Evolutionary conservation across 2,888 invertebrate species (phyloP), one percentile per base, ranked within the genome.

Genomic region (Dysmachus trigonus): DNA sequence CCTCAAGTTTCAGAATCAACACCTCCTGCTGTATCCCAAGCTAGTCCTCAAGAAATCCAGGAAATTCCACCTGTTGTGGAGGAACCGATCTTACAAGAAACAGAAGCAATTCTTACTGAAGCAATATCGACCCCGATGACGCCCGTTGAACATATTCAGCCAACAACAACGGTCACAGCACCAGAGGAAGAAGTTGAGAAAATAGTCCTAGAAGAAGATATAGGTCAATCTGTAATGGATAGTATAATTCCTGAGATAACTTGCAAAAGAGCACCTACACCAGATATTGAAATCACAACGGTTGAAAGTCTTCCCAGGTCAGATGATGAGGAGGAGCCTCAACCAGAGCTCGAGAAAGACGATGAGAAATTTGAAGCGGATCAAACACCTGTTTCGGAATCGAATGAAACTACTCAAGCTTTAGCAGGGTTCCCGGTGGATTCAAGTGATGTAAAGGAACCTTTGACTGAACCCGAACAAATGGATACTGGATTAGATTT

Each of bases 281-380:
- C 92, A 0, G 92, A 92, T 51, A 92, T 92, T 85, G 92, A 92
- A 88, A 92, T 92, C 51, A 92, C 92, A 2, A 92, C 92, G 10
- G 92, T 92, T 13, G 92, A 91, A 87, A 91, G 91, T 87, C 87
- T 92, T 53, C 92, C 92, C 3, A 89, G 92, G 3, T 92, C 92
- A 1, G 92, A 92, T 84, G 92, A 92, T 79, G 92, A 92, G 87
- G 92, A 92, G 88, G 92, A 92, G 87, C 89, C 89, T 5, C 89
- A 89, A 33, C 88, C 89, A 4, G 86, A 77, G 79, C 86, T 53
- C 30, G 82, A 77, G 41, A 79, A 84, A 6, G 79, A 82, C 0
- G 85, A 85, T 0, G 79, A 74, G 3, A 77, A 84, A 0, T 73
- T 87, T 3, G 91, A 90, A 13, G 89, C 90, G 8, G 91, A 91